These are phyloP conservation scores for Cololabis saira DNA, from an alignment of 2,113 vertebrate species.

Conservation along the genomic window DNA sequence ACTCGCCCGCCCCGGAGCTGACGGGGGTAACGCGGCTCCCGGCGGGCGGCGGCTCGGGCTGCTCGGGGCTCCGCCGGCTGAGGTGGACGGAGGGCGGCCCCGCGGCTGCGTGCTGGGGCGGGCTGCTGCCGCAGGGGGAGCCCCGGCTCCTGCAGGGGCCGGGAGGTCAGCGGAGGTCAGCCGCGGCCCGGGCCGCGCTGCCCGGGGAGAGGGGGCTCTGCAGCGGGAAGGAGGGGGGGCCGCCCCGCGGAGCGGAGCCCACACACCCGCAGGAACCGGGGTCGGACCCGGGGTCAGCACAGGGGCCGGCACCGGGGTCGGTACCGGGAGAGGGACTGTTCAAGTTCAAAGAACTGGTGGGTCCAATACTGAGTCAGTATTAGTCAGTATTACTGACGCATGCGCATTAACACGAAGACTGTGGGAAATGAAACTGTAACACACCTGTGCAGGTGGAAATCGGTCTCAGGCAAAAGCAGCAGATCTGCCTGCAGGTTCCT, in stretches of 20 bases:
- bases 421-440: too few relatives aligned
- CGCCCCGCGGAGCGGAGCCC: background rate
- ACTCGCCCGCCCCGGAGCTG: constrained; percentile 34
- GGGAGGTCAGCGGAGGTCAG: constrained; percentile 39
- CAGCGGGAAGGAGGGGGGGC: constrained; percentile 35
- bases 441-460: too few relatives aligned
- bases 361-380: too few relatives aligned
- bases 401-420: too few relatives aligned
- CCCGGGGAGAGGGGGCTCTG: constrained; percentile 35
- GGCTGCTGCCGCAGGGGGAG: background rate
- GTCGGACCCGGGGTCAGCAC: too few relatives aligned
- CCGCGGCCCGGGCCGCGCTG: constrained; percentile 10
- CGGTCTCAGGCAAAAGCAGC: too few relatives aligned
- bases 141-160: background rate
- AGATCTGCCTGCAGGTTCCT: too few relatives aligned
- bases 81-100: constrained; percentile 14
- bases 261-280: constrained; percentile 14
- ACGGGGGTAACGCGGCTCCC: accelerated
- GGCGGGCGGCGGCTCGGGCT: too few relatives aligned
- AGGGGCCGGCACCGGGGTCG: background rate
- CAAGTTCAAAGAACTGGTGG: constrained; percentile 84
- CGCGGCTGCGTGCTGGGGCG: constrained; percentile 23
- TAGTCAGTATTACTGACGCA: too few relatives aligned
- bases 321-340: constrained; percentile 72
- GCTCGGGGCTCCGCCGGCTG: constrained; percentile 15